Conservation (phyloP, 2,888 invertebrate genomes). For the Pachliopta kotzebuea region DNA sequence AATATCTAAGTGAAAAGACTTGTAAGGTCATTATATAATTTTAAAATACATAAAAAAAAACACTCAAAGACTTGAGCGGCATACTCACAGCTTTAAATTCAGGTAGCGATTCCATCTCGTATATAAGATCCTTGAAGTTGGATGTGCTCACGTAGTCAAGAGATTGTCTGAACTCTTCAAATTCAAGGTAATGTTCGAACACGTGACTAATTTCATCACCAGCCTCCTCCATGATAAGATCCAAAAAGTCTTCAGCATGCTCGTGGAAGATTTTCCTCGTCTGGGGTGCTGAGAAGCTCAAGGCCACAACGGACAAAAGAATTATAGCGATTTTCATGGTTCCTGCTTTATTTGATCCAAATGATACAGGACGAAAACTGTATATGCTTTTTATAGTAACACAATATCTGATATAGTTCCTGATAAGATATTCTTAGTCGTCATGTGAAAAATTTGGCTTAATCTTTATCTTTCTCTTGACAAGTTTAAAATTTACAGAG, state of each 20-base stretch:
- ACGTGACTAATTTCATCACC: slow-evolving; percentile 42
- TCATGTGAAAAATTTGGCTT: slow-evolving; percentile 5
- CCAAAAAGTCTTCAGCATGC: slow-evolving; percentile 56
- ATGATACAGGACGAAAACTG: background rate
- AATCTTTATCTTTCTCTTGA: slow-evolving; percentile 6
- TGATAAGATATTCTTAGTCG: slow-evolving; percentile 20
- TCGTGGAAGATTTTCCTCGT: slow-evolving; percentile 61
- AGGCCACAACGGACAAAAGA: slow-evolving; percentile 44
- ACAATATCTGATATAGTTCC: slow-evolving; percentile 7
- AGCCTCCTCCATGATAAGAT: slow-evolving; percentile 45
- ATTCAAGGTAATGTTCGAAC: slow-evolving; percentile 46
- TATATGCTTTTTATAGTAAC: slow-evolving; percentile 17
- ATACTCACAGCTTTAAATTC: slow-evolving; percentile 61
- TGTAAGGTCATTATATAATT: background rate
- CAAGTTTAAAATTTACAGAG: background rate
- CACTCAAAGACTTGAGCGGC: background rate
- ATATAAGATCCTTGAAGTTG: slow-evolving; percentile 53
- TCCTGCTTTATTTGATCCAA: slow-evolving; percentile 23
- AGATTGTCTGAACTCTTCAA: slow-evolving; percentile 51
- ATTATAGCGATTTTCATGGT: slow-evolving; percentile 52
- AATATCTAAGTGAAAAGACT: background rate
- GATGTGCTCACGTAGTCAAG: slow-evolving; percentile 48
- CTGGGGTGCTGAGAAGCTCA: slow-evolving; percentile 51
- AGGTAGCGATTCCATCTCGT: slow-evolving; percentile 60
- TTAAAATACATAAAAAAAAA: background rate